A percentile compares a stretch with the other conserved stretches of the same genome.
phyloP scores from a whole-genome alignment of 2,888 invertebrate genomes.

The Crocallis elinguaria region DNA sequence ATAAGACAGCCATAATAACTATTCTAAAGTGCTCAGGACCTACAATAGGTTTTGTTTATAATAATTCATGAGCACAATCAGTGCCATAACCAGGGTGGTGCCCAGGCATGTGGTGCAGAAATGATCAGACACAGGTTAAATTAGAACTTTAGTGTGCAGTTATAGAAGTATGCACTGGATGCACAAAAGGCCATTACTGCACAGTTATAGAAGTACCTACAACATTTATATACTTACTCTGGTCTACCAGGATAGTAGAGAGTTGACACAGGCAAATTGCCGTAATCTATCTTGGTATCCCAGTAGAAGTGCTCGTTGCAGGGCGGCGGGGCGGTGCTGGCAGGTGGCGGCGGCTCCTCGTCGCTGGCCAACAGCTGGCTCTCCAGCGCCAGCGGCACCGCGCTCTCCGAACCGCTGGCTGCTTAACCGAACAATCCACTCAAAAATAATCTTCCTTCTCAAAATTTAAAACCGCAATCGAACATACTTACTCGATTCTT shows the following conservation, averaged over 20 bases:
- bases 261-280: constrained; percentile 85
- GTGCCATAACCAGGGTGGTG: too few species aligned
- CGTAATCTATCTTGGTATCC: constrained; percentile 83
- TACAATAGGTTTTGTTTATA: too few species aligned
- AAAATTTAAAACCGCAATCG: background rate
- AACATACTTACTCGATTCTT: constrained; percentile 27
- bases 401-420: constrained; percentile 5
- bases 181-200: too few species aligned
- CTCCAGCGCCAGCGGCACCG: constrained; percentile 46
- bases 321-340: constrained; percentile 13
- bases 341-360: constrained; percentile 30
- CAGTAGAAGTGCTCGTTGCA: constrained; percentile 80
- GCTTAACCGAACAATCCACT: background rate
- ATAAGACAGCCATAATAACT: too few species aligned
- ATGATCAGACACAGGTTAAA: too few species aligned
- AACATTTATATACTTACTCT: constrained; percentile 64
- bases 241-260: constrained; percentile 87
- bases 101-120: too few species aligned
- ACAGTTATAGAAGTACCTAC: too few species aligned
- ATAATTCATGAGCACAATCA: too few species aligned
- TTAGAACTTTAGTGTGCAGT: too few species aligned
- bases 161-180: too few species aligned
- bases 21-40: too few species aligned
- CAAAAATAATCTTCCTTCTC: too few species aligned
- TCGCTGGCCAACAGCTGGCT: constrained; percentile 61